phyloP scores from a whole-genome alignment of 2,888 invertebrate species.

The Tinea pellionella region DNA sequence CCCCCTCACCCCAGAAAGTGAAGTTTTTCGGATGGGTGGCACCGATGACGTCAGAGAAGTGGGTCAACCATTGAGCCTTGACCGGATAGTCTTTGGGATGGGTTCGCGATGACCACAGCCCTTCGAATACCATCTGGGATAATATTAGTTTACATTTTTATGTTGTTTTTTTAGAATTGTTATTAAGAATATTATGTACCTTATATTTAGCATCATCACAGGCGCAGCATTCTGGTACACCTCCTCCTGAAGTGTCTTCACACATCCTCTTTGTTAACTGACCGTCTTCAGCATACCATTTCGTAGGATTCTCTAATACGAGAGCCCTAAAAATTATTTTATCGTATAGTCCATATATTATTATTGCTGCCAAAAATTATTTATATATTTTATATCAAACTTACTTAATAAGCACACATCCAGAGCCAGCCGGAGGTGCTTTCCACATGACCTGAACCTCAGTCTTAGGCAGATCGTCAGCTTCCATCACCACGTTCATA shows the following conservation, averaged over 20 bases:
- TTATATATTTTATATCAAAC: slow-evolving; percentile 19
- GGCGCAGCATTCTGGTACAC: slow-evolving; percentile 80
- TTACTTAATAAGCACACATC: slow-evolving; percentile 88
- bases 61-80: slow-evolving; percentile 86
- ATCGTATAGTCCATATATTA: too few relatives aligned
- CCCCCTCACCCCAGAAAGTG: slow-evolving; percentile 92
- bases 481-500: slow-evolving; percentile 85
- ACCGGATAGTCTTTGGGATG: slow-evolving; percentile 97
- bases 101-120: slow-evolving; percentile 94
- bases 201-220: slow-evolving; percentile 97
- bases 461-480: slow-evolving; percentile 82
- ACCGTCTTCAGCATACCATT: slow-evolving; percentile 93
- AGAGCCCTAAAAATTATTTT: slow-evolving; percentile 75
- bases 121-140: slow-evolving; percentile 83
- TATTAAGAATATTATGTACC: slow-evolving; percentile 46
- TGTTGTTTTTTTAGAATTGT: not conserved
- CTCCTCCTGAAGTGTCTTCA: slow-evolving; percentile 73
- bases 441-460: slow-evolving; percentile 92
- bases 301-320: slow-evolving; percentile 81
- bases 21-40: slow-evolving; percentile 91
- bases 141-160: not conserved
- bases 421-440: slow-evolving; percentile 85
- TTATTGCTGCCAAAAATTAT: too few relatives aligned
- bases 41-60: slow-evolving; percentile 97
- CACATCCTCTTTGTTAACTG: slow-evolving; percentile 83